These are phyloP conservation scores for Drosophila rufa DNA, from an alignment of 1,140 invertebrate species.

Conservation along the genomic window DNA sequence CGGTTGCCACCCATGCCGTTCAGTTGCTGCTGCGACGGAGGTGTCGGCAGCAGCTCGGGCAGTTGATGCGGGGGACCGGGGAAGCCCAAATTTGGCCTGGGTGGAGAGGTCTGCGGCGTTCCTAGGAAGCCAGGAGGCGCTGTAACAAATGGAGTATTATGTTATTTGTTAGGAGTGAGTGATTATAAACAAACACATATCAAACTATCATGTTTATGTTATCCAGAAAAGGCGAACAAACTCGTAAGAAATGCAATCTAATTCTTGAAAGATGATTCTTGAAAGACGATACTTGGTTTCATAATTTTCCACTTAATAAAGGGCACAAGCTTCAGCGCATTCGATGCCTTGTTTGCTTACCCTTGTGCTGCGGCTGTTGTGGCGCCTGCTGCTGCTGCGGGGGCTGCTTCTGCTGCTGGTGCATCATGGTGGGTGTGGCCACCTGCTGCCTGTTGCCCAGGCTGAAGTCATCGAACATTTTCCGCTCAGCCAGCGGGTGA, in stretches of 20 bases:
- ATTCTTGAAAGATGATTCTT: background rate
- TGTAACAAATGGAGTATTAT: slow-evolving; percentile 24
- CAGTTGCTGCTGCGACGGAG: slow-evolving; percentile 56
- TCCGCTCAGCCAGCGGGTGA: slow-evolving; percentile 22
- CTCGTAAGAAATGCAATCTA: background rate
- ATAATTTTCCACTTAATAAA: background rate
- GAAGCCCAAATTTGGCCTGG: slow-evolving; percentile 67
- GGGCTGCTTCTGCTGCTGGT: slow-evolving; percentile 34
- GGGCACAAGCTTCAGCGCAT: background rate
- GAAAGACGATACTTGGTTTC: background rate
- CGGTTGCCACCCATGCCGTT: slow-evolving; percentile 66
- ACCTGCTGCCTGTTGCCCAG: slow-evolving; percentile 60
- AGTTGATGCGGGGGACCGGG: slow-evolving; percentile 54
- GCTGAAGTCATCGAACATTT: slow-evolving; percentile 58
- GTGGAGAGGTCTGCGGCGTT: slow-evolving; percentile 66
- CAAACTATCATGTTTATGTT: background rate
- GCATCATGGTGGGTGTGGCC: slow-evolving; percentile 61
- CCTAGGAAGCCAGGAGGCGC: slow-evolving; percentile 69
- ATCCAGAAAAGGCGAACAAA: background rate
- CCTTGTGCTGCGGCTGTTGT: slow-evolving; percentile 57
- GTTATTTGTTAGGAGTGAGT: background rate
- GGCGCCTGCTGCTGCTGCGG: slow-evolving; percentile 38
- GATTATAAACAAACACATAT: background rate
- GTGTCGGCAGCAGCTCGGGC: slow-evolving; percentile 74
- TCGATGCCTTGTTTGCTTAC: slow-evolving; percentile 23